These are phyloP conservation scores for Camelus bactrianus DNA, from an alignment of 2,113 vertebrate species.

Conservation along the genomic window DNA sequence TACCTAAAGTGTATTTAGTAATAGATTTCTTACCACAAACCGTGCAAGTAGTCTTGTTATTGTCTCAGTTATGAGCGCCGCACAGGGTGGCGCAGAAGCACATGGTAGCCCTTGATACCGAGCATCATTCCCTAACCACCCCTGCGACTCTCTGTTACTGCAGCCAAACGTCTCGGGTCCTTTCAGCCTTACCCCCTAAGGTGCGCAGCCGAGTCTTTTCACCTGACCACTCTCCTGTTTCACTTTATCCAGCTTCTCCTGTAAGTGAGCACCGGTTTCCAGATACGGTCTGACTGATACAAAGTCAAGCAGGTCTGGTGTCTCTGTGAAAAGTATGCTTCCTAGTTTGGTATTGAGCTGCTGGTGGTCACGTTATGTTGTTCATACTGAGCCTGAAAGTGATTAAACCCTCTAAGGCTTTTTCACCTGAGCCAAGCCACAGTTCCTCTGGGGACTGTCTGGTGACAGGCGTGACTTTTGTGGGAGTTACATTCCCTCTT, in stretches of 20 bases:
- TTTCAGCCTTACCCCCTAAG: neutral
- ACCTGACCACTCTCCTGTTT: neutral
- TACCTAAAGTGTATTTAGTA: neutral
- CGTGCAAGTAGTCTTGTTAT: neutral
- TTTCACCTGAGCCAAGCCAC: neutral
- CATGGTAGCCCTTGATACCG: neutral
- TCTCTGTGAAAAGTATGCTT: neutral
- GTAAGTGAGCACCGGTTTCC: neutral
- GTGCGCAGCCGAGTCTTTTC: neutral
- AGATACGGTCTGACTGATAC: neutral
- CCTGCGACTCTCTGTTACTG: neutral
- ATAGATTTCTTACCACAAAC: neutral
- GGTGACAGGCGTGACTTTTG: neutral
- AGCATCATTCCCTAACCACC: accelerated
- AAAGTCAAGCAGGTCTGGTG: neutral
- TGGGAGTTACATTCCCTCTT: neutral
- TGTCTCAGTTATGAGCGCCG: neutral
- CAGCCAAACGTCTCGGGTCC: too few species aligned
- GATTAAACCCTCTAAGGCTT: neutral
- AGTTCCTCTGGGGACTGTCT: neutral
- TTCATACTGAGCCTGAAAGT: neutral
- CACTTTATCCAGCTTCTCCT: neutral
- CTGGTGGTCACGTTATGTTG: neutral
- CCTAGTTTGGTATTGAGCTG: neutral
- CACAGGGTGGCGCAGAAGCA: neutral